Base-by-base conservation (phyloP, 1,140 invertebrate genomes). In the Nephila pilipes region DNA sequence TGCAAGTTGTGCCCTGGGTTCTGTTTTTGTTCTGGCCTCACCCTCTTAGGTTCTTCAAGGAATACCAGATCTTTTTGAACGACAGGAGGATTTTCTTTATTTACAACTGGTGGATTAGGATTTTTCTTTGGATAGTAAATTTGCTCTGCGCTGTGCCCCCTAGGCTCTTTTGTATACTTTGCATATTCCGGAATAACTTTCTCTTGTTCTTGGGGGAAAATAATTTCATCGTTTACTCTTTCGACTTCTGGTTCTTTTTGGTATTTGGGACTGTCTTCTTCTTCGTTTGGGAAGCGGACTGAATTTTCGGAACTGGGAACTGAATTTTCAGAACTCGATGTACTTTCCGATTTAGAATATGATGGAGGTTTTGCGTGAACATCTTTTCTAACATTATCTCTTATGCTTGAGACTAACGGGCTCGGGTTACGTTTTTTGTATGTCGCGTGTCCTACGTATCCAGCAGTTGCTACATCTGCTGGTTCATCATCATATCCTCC, bases 401-500 rank as follows among this genome's bases (percentile, higher is more conserved):
- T 81, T 1, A 93, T 93, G 20, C 57, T 69, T 25, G 92, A 20
- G 8, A 93, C 63, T n/a, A 93, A 46, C n/a, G 92, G 85, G 6
- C 46, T 93, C 12, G 65, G 85, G 14, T 79, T 87, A 12, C 79
- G 54, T 25, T 55, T 93, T 29, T 69, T 93, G 58, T 93, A 93
- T n/a, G 69, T 25, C 20, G 92, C 92, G 38, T 93, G 87, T 18
- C 92, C 92, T 12, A 80, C 36, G 16, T 93, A 93, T 54, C 92
- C 92, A 80, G 69, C 14, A 12, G 54, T 29, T 3, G 63, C 20
- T 10, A 12, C 2, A 2, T 88, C 36, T 1, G 80, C 69, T 10
- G 69, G 25, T 10, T 93, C 92, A 20, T 92, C 90, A 36, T 88
- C 92, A 80, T 85, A 93, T 25, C 91, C 91, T 18, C 83, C 83